Base-by-base conservation (phyloP, 2,888 invertebrate genomes). In the Anoplius nigerrimus region DNA sequence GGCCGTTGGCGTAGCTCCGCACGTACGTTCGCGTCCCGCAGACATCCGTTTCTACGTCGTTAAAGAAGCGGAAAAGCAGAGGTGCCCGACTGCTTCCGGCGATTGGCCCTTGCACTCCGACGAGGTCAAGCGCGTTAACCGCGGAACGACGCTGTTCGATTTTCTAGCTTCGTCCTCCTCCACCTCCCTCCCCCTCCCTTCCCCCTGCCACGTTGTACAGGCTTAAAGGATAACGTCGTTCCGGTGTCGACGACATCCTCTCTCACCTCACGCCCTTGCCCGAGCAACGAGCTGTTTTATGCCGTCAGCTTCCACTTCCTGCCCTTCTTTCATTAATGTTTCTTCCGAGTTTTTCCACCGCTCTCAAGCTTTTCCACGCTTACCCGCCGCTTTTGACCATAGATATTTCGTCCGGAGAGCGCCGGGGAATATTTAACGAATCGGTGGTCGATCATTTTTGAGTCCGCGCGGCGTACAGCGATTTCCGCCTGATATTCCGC, bases 71-170 rank as follows among this genome's bases (percentile, higher is more conserved):
- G 34, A 34, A 34, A 34, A 34, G 34, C 34, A 34, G 34, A 34
- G 11, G 34, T 11, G 34, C 34, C 11, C 1, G 8, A 13, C 18
- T 48, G 16, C 48, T 8, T 48, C 48, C 48, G 48, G 5, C 13
- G 48, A 48, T 48, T 48, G 16, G 45, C 16, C 45, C 45, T 45
- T 52, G 13, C 52, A 52, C 16, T 24, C 42, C 46, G 42, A 2
- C 18, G 15, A 34, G 54, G 34, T 59, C 64, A 75, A 66, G 68
- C 63, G 58, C 46, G 68, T 75, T 71, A 73, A 72, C 58, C 61
- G 63, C 54, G 62, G 63, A 69, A 72, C 56, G 67, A 69, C 71
- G 66, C 65, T 67, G 66, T 67, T 67, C 62, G 46, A 55, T 52
- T 52, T 48, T 20, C 55, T 20, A 11, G 34, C n/a, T 34, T 3